Evolutionary conservation across 1,140 invertebrate species (phyloP), one percentile per base, ranked within the genome.

Genomic region (Berghia stephanieae): DNA sequence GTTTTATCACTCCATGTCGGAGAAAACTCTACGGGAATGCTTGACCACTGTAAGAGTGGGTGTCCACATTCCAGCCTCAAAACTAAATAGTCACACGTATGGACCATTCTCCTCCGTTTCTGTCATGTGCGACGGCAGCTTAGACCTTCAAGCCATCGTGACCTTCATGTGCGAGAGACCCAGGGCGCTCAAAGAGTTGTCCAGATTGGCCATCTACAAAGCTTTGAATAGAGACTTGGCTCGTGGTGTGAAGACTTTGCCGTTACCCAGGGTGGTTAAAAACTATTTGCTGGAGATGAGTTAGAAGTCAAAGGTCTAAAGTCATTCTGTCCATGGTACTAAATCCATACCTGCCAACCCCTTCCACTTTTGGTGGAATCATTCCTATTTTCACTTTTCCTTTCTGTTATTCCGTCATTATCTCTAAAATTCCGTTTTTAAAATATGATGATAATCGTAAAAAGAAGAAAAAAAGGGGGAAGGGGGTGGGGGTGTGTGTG

Each of bases 1-100:
- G 42, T 89, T 89, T 74, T 88, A 87, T 77, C 84, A 85, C 76
- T 81, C 83, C 10, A 89, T 89, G 88, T 84, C 83, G 34, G 87
- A 89, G 75, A 72, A 79, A 27, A 67, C 78, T 5, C 70, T 89
- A 13, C 86, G 82, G 69, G 80, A 86, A n/a, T 86, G 86, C 78
- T 82, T 89, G 0, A 82, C 77, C 38, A 79, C 82, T 27, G 83
- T 86, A 2, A 80, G 81, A 57, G 82, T 78, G 52, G 83, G 84
- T 77, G 82, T 84, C 63, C 81, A 86, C 78, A 82, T 85, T 3
- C 60, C 80, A 49, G n/a, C 68, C 46, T 16, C 44, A n/a, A 38
- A 34, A 10, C 57, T 63, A 8, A 40, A 10, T 3, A 3, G 55
- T 4, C 5, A 5, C 5, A 21, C 57, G 1, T n/a, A n/a, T n/a